A percentile compares a stretch with the other conserved stretches of the same genome.
These are phyloP conservation scores for Trichogramma dendrolimi DNA, from an alignment of 2,888 invertebrate species.

Conservation along the genomic window DNA sequence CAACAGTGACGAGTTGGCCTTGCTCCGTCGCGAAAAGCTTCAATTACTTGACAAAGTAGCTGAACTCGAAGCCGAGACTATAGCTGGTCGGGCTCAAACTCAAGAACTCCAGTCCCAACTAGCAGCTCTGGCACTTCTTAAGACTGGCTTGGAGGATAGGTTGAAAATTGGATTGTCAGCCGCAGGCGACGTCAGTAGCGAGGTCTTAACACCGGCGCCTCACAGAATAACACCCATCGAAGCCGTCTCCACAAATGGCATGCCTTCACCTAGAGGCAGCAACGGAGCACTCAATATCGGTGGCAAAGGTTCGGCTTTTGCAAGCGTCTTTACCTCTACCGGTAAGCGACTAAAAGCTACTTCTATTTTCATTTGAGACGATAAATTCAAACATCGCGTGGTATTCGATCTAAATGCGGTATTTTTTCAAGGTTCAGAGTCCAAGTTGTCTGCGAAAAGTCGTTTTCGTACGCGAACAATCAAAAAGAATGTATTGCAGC, in stretches of 20 bases:
- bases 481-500: conserved; percentile 47
- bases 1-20: conserved; percentile 58
- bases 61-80: conserved; percentile 73
- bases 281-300: conserved; percentile 33
- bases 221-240: conserved; percentile 41
- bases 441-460: conserved; percentile 34
- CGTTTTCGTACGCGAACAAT: conserved; percentile 50
- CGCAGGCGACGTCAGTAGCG: conserved; percentile 27
- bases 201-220: conserved; percentile 40
- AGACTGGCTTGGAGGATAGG: conserved; percentile 47
- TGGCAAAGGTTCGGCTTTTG: conserved; percentile 43
- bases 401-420: no score
- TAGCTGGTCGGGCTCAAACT: conserved; percentile 64
- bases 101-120: conserved; percentile 64
- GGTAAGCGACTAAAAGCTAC: conserved; percentile 8
- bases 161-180: conserved; percentile 42
- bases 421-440: no score
- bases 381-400: no score
- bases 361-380: conserved; percentile 21
- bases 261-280: conserved; percentile 38
- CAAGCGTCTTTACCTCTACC: conserved; percentile 32
- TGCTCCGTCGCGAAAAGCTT: conserved; percentile 70
- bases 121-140: conserved; percentile 55
- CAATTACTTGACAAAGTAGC: conserved; percentile 69
- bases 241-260: conserved; percentile 19